Conservation (phyloP, 2,888 invertebrate genomes). For the Macrophya alboannulata region DNA sequence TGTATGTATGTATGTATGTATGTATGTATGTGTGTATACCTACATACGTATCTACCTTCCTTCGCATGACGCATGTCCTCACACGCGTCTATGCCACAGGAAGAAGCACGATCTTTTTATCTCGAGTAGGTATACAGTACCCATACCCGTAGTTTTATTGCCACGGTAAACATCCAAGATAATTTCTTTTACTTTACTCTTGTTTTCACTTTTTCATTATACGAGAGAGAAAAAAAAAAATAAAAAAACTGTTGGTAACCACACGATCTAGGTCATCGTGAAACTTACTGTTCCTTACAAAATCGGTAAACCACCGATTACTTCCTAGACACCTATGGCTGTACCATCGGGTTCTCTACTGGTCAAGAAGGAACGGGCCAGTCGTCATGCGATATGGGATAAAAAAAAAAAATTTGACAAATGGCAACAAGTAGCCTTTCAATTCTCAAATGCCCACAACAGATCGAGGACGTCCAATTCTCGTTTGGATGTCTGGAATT, state of each 20-base stretch:
- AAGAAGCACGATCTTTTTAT: conserved; percentile 54
- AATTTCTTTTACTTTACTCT: conserved; percentile 50
- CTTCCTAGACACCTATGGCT: not conserved
- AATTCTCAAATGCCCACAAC: not conserved
- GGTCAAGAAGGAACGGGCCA: not conserved
- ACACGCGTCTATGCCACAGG: conserved; percentile 24
- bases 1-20: not conserved
- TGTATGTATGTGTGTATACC: not conserved
- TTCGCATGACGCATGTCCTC: conserved; percentile 41
- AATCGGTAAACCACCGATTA: conserved; percentile 3
- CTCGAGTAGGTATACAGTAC: conserved; percentile 46
- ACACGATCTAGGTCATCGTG: not conserved
- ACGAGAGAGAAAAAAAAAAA: too few species aligned
- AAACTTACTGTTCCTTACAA: not conserved
- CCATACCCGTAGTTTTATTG: conserved; percentile 50
- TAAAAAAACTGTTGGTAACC: not conserved
- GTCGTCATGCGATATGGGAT: not conserved
- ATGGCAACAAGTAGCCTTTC: not conserved
- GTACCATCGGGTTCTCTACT: not conserved
- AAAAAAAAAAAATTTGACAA: not conserved
- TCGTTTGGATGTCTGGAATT: not conserved
- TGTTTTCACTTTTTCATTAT: conserved; percentile 38
- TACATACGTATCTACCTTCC: not conserved
- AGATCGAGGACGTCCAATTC: not conserved
- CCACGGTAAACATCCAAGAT: conserved; percentile 55